Evolutionary conservation across 2,888 invertebrate species (phyloP).

Genomic region (Thecophora atra): DNA sequence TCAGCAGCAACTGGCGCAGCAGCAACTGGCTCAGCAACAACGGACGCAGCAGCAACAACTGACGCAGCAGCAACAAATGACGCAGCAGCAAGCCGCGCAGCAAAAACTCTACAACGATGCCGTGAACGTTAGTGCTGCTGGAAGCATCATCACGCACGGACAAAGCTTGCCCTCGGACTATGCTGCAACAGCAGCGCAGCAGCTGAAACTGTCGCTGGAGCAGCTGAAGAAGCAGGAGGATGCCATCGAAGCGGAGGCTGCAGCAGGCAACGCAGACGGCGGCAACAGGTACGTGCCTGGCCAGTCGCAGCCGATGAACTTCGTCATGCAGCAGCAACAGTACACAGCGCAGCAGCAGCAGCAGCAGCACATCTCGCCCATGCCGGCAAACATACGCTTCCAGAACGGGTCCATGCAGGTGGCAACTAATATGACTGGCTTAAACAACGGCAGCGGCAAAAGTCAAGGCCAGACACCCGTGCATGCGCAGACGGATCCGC

Average conservation of each 20-base stretch:
- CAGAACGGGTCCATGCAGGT: slow-evolving; percentile 54
- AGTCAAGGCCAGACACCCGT: slow-evolving; percentile 34
- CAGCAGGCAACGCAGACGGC: slow-evolving; percentile 34
- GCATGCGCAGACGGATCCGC: slow-evolving; percentile 41
- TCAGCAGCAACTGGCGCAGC: slow-evolving; percentile 68
- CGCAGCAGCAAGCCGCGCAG: background rate
- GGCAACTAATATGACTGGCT: slow-evolving; percentile 42
- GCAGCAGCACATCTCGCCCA: slow-evolving; percentile 54
- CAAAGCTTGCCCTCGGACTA: slow-evolving; percentile 63
- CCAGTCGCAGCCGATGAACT: slow-evolving; percentile 49
- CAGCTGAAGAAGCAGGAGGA: slow-evolving; percentile 59
- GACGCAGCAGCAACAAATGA: slow-evolving; percentile 10
- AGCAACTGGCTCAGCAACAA: slow-evolving; percentile 55
- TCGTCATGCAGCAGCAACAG: slow-evolving; percentile 36
- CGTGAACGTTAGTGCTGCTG: slow-evolving; percentile 53
- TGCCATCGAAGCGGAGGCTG: slow-evolving; percentile 52
- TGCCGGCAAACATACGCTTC: slow-evolving; percentile 54
- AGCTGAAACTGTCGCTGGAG: slow-evolving; percentile 61
- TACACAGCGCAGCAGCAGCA: slow-evolving; percentile 60
- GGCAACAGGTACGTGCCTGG: slow-evolving; percentile 47
- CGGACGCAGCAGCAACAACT: slow-evolving; percentile 65
- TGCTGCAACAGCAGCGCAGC: slow-evolving; percentile 58
- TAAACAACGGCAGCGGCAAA: slow-evolving; percentile 46
- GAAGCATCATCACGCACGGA: slow-evolving; percentile 60
- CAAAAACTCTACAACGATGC: slow-evolving; percentile 66